Evolutionary conservation across 1,140 invertebrate genomes (phyloP), one percentile per base, ranked within the genome.

Genomic region (Heliconius congener): DNA sequence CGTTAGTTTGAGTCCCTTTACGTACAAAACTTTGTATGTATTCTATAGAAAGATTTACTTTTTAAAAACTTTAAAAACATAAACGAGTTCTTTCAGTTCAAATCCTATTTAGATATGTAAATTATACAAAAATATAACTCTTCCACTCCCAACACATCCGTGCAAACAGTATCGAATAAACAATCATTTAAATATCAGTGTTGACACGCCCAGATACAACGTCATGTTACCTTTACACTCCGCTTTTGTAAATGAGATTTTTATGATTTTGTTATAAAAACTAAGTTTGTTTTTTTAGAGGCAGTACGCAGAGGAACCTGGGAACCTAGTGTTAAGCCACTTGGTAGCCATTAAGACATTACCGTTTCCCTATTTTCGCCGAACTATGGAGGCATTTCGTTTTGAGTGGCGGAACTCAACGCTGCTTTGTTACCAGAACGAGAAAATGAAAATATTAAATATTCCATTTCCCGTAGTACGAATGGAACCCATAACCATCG

Each of bases 141-240:
- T 80, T 87, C 87, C 55, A 86, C 80, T 79, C 27, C 2, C 5
- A 8, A 39, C 79, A 82, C 9, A 71, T 82, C 83, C 8, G 2
- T 27, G 80, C 57, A 46, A 74, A 79, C 79, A 83, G 79, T 84
- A 86, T 86, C 81, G 81, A 85, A 86, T 86, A 90, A 87, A 88
- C 86, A 90, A 86, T 84, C 81, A 88, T 90, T 90, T 88, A 83
- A 90, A 90, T 88, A 87, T 86, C 80, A 73, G 52, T 71, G 80
- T 75, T 50, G 73, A 75, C 76, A 52, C 19, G 80, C 37, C 8
- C 60, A 66, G 60, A 66, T 66, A 66, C 37, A 72, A 30, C 71
- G 34, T 72, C 71, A 50, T 23, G 73, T 74, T 50, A 52, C 73
- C n/a, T 74, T 74, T 55, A 74, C 57, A 66, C 60, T 57, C 4